A percentile compares a stretch with the other conserved stretches of the same genome.
These are phyloP conservation scores for Halictus rubicundus DNA, from an alignment of 1,140 invertebrate species.

Conservation along the genomic window DNA sequence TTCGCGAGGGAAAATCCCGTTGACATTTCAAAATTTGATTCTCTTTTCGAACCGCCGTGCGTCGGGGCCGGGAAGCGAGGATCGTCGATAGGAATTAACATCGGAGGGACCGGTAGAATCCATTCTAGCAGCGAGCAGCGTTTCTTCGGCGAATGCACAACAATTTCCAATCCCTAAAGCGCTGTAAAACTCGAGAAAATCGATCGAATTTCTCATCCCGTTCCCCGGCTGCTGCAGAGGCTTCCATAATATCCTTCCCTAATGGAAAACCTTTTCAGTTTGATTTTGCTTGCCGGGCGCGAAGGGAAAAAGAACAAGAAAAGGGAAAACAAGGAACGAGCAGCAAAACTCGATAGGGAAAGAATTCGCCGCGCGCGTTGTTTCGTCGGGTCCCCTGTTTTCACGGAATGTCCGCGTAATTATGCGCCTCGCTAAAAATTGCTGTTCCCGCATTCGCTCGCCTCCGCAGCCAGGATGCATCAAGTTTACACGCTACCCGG, in stretches of 20 bases:
- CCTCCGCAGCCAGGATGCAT: neutral
- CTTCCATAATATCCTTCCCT: slow-evolving; percentile 33
- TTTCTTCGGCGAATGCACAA: neutral
- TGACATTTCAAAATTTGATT: no score
- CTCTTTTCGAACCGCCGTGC: no score
- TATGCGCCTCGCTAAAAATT: slow-evolving; percentile 33
- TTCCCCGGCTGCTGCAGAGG: no score
- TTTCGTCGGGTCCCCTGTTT: slow-evolving; percentile 29
- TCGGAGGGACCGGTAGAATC: neutral
- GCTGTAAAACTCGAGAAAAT: slow-evolving; percentile 29
- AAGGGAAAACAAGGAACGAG: slow-evolving; percentile 14
- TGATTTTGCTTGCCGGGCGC: slow-evolving; percentile 15
- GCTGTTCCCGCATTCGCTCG: neutral
- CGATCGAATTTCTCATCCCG: slow-evolving; percentile 34
- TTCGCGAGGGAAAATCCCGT: no score
- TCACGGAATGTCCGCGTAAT: slow-evolving; percentile 29
- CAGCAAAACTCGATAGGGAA: slow-evolving; percentile 17
- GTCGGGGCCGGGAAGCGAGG: no score
- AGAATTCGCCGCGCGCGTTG: slow-evolving; percentile 34
- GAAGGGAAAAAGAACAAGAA: no score
- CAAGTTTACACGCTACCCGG: neutral
- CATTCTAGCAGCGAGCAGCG: neutral
- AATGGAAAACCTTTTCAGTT: slow-evolving; percentile 44
- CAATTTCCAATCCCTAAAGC: slow-evolving; percentile 23
- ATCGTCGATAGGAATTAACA: neutral